These are phyloP conservation scores for Sminthopsis crassicaudata DNA, from an alignment of 2,113 vertebrate species.

Conservation along the genomic window DNA sequence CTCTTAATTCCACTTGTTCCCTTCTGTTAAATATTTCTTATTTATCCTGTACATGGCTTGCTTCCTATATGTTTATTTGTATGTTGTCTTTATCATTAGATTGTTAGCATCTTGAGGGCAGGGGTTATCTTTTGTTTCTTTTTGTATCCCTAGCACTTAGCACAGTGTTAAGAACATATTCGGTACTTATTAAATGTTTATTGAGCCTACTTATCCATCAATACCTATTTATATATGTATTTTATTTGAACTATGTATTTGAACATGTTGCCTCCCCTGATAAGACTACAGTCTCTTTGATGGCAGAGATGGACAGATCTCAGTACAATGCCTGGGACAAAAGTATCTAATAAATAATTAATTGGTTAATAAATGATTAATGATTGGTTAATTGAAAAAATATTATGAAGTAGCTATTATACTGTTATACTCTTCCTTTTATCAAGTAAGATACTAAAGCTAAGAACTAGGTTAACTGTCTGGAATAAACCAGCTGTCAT, in stretches of 20 bases:
- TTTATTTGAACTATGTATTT: background rate
- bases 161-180: background rate
- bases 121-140: background rate
- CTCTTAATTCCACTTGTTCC: too few species aligned
- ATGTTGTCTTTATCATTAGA: too few species aligned
- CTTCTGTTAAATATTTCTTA: too few species aligned
- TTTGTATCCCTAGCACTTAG: background rate
- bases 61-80: too few species aligned
- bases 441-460: background rate
- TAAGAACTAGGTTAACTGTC: background rate
- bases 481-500: background rate
- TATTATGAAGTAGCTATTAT: background rate
- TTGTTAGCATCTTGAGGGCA: background rate
- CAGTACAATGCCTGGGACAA: background rate
- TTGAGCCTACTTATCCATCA: background rate
- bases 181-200: background rate
- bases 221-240: too few species aligned
- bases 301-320: background rate
- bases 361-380: background rate
- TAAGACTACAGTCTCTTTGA: background rate
- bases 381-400: background rate
- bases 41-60: too few species aligned
- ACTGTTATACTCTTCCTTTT: background rate
- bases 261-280: background rate
- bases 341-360: background rate